Base-by-base conservation (phyloP, 2,888 invertebrate species). In the Eucriotettix oculatus region DNA sequence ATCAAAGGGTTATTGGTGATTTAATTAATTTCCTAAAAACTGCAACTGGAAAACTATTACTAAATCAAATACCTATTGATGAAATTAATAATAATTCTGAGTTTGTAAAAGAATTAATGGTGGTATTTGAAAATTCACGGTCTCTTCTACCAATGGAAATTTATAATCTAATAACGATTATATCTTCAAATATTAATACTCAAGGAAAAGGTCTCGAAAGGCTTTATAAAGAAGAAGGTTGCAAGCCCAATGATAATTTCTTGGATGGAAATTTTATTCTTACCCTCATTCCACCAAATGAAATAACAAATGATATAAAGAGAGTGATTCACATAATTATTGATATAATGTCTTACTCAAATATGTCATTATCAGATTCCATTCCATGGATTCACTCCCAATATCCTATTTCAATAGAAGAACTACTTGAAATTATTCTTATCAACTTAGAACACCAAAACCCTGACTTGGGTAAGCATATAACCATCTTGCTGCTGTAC, bases 11-110 rank as follows among this genome's bases (percentile, higher is more conserved):
- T 7, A 44, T 55, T 10, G 41, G 40, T 17, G 17, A 53, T 41
- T 14, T 58, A 7, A 42, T 42, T 53, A 48, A 16, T 11, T 61
- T 58, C n/a, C 52, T 61, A 5, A 58, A 42, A 12, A 48, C 48
- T 10, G 48, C 61, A 42, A 48, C 54, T 54, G 42, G 58, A 12
- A 54, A 54, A 29, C 17, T 16, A 11, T 55, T 58, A 10, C n/a
- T 61, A 42, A n/a, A 41, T 10, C 55, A 57, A 1, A 54, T 61
- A 10, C n/a, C 58, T 14, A 54, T 58, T 11, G 58, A 61, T 10
- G 57, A 40, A 14, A 42, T 40, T 42, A 10, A 55, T 11, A 58
- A 58, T 29, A 42, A 40, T 40, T 55, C 52, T 29, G 42, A 61
- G 29, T n/a, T 61, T 14, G 41, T 61, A 16, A 44, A 54, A 16